Conservation (phyloP, 2,113 vertebrate genomes). For the Callospermophilus lateralis region DNA sequence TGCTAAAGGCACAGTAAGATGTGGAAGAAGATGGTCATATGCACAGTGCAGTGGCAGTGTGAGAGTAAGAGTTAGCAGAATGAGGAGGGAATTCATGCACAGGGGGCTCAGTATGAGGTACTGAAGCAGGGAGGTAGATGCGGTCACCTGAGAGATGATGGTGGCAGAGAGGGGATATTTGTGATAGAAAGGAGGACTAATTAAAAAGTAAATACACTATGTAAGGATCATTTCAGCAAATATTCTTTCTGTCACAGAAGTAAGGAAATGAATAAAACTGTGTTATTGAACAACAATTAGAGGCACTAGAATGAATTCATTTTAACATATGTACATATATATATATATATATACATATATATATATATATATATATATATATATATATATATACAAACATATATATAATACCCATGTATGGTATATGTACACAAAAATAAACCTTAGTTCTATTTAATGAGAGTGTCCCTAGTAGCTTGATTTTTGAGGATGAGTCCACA, state of each 20-base stretch:
- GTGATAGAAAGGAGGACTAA: background rate
- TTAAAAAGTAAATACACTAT: background rate
- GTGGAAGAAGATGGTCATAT: background rate
- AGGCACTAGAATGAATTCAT: background rate
- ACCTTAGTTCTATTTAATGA: background rate
- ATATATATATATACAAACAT: too few species aligned
- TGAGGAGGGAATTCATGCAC: fast-evolving
- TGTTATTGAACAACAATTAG: background rate
- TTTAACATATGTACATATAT: background rate
- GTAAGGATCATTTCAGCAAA: background rate
- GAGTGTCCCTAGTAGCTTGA: background rate
- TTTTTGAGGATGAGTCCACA: background rate
- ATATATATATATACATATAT: too few species aligned
- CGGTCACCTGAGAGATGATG: background rate
- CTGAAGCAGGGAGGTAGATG: background rate
- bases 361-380: too few species aligned
- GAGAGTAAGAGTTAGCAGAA: too few species aligned
- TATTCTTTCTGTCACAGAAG: background rate
- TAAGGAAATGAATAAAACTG: background rate
- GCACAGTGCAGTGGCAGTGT: too few species aligned
- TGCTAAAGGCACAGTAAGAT: background rate
- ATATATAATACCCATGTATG: background rate
- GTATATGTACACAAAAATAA: background rate
- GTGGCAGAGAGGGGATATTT: background rate
- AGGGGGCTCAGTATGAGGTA: fast-evolving